A percentile compares a stretch with the other conserved stretches of the same genome.
phyloP scores from a whole-genome alignment of 2,113 vertebrate species.

The Laticauda colubrina region DNA sequence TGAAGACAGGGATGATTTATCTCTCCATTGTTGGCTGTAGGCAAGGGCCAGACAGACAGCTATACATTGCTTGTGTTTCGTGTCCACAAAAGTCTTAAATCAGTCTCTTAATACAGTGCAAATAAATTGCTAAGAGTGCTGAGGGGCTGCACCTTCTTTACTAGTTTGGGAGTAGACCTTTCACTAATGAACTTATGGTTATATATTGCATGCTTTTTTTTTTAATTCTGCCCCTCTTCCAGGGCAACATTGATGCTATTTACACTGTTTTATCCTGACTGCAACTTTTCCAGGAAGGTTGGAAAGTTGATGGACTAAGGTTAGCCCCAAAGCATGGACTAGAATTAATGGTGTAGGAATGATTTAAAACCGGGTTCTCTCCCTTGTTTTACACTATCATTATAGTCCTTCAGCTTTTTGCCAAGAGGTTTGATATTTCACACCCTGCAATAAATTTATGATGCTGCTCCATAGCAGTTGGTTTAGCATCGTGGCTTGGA shows the following conservation, averaged over 20 bases:
- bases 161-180: constrained; percentile 3
- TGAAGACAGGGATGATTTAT: constrained; percentile 1
- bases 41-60: constrained; percentile 22
- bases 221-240: background rate
- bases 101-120: constrained; percentile 1
- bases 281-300: background rate
- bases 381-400: background rate
- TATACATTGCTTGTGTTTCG: background rate
- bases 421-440: background rate
- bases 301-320: background rate
- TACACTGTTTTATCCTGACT: background rate
- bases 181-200: constrained; percentile 12
- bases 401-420: background rate
- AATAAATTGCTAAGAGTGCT: background rate
- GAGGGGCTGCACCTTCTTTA: constrained; percentile 3
- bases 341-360: background rate
- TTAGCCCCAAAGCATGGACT: background rate
- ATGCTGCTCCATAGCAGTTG: background rate
- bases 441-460: background rate
- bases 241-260: background rate
- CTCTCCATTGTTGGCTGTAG: background rate
- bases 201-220: background rate
- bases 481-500: background rate
- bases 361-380: background rate
- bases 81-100: background rate